These are phyloP conservation scores for Linnaemya vulpina DNA, from an alignment of 2,888 invertebrate species.

Conservation along the genomic window DNA sequence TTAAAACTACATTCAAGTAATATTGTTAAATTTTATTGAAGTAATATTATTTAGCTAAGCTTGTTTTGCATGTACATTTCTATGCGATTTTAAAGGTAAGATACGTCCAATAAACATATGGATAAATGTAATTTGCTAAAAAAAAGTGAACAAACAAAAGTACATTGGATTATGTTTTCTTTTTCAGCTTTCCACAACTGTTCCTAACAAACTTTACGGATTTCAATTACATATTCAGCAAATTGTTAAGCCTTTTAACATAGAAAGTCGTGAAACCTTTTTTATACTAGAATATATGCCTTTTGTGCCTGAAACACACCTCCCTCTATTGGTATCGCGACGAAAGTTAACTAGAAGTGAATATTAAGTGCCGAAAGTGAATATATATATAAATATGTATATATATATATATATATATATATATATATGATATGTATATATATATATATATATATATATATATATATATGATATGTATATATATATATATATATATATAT, in stretches of 20 bases:
- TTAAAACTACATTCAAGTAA: neutral
- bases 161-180: neutral
- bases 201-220: neutral
- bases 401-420: too few relatives aligned
- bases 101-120: neutral
- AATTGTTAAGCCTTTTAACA: neutral
- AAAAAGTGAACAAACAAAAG: slow-evolving; percentile 3
- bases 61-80: neutral
- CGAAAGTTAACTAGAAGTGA: too few relatives aligned
- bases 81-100: slow-evolving; percentile 36
- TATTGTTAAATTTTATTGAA: neutral
- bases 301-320: slow-evolving; percentile 56
- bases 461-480: too few relatives aligned
- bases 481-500: too few relatives aligned
- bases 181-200: neutral
- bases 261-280: slow-evolving; percentile 8
- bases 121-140: neutral
- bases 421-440: too few relatives aligned
- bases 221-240: neutral
- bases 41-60: neutral
- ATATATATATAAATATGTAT: too few relatives aligned
- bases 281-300: slow-evolving; percentile 26
- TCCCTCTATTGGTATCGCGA: neutral
- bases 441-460: too few relatives aligned
- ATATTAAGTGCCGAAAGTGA: too few relatives aligned